These are phyloP conservation scores for Neogale vison DNA, from an alignment of 2,113 vertebrate genomes.

Conservation along the genomic window DNA sequence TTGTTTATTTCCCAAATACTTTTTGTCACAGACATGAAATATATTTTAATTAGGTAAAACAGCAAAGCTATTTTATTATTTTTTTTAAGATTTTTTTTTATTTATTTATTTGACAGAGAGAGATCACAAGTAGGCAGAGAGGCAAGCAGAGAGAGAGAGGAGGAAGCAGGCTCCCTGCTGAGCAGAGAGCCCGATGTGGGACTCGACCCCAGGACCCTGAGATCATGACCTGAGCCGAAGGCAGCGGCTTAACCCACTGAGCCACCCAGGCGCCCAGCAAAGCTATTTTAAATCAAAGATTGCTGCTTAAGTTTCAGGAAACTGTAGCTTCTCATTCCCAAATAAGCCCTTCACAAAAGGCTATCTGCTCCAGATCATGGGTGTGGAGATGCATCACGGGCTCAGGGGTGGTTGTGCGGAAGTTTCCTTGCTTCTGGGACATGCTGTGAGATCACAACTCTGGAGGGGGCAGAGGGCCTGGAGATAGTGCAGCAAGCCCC, in stretches of 20 bases:
- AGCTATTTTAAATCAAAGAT: not conserved
- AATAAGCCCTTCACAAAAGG: not conserved
- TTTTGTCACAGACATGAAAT: too few relatives aligned
- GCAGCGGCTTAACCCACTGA: too few relatives aligned
- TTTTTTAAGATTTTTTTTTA: too few relatives aligned
- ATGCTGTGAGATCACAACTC: not conserved
- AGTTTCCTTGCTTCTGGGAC: not conserved
- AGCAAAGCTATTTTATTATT: not conserved
- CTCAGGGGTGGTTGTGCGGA: not conserved
- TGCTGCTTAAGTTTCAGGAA: not conserved
- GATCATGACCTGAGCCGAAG: too few relatives aligned
- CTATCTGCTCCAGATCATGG: not conserved
- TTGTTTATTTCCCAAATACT: not conserved
- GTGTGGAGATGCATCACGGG: not conserved
- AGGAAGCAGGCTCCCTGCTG: too few relatives aligned
- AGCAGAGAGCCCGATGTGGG: too few relatives aligned
- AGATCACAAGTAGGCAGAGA: too few relatives aligned
- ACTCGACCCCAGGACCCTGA: too few relatives aligned
- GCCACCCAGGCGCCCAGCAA: too few relatives aligned
- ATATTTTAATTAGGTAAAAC: not conserved
- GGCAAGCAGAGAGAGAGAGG: too few relatives aligned
- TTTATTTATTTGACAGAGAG: too few relatives aligned
- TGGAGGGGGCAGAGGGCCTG: too few relatives aligned
- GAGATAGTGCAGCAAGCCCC: not conserved
- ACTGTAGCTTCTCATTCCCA: not conserved